These are phyloP conservation scores for Macheiramphus alcinus DNA, from an alignment of 2,113 vertebrate species.

Conservation along the genomic window DNA sequence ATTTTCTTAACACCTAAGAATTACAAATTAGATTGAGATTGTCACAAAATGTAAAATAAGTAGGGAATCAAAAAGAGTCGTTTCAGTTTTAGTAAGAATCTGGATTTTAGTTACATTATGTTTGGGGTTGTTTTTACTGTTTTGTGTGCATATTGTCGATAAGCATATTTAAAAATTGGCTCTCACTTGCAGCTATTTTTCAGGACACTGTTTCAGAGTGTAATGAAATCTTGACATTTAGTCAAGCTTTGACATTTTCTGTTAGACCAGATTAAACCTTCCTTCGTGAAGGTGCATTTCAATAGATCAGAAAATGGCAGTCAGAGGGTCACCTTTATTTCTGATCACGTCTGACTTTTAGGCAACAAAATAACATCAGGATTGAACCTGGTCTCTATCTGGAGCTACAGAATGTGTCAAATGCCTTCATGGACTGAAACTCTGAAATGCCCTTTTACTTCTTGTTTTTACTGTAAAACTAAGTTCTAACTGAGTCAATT, in stretches of 20 bases:
- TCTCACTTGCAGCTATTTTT: background rate
- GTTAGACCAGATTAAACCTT: background rate
- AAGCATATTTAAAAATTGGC: background rate
- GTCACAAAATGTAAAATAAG: background rate
- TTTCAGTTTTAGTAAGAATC: background rate
- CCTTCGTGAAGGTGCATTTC: background rate
- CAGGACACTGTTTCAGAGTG: background rate
- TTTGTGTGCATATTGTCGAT: background rate
- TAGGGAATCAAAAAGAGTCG: background rate
- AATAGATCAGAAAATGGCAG: background rate
- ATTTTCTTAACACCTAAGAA: background rate
- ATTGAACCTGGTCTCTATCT: background rate
- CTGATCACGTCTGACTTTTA: background rate
- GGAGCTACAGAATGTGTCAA: background rate
- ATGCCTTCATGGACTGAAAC: background rate
- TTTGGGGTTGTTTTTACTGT: background rate
- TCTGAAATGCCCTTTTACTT: accelerated
- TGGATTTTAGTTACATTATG: background rate
- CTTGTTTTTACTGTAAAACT: background rate
- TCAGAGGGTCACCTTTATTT: background rate
- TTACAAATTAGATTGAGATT: background rate
- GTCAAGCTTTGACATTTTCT: conserved; percentile 47
- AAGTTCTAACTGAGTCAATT: background rate
- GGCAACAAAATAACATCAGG: background rate
- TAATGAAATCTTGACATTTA: conserved; percentile 23